Base-by-base conservation (phyloP, 1,140 invertebrate genomes). In the Charaxes varanes region DNA sequence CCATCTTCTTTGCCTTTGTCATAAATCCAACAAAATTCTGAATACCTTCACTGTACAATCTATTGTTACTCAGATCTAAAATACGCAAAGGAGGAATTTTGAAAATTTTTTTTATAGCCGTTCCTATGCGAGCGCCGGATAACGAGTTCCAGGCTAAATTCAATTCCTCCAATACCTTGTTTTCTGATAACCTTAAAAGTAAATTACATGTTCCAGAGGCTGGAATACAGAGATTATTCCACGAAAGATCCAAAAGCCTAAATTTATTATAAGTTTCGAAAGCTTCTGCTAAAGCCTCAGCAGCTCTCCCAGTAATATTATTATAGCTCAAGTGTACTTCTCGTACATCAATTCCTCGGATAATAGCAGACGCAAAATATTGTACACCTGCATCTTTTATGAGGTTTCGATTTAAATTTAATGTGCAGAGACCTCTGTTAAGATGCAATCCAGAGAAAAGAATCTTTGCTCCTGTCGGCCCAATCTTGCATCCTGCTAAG, bases 401-500 rank as follows among this genome's bases (percentile, higher is more conserved):
- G 32, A 63, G 33, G 49, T 86, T 86, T 48, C 48, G 68, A 34
- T 72, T 71, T 5, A 86, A 45, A 56, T 83, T 72, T 13, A 86
- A 45, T 17, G 45, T 44, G 37, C 30, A 51, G 0, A 86, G 41
- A 1, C 54, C 37, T 38, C 62, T 58, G 12, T 77, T 76, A 2
- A 40, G 32, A 2, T 38, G 40, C 33, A 85, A 47, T n/a, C 57
- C 62, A 4, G 55, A 41, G 31, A 70, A 56, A 6, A 86, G 34
- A 14, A 52, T 48, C 30, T 56, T 63, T 4, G 62, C 70, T 7
- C 82, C 83, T 24, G 53, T 42, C 21, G 59, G 21, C n/a, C 84
- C 84, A 26, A 86, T 77, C 44, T 65, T 60, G 41, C 85, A 86
- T 30, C 84, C 78, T 8, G 53, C 43, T 38, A 86, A 53, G 60